A percentile compares a stretch with the other conserved stretches of the same genome.
phyloP scores from a whole-genome alignment of 2,888 invertebrate species.

The Hoplodrina blanda region DNA sequence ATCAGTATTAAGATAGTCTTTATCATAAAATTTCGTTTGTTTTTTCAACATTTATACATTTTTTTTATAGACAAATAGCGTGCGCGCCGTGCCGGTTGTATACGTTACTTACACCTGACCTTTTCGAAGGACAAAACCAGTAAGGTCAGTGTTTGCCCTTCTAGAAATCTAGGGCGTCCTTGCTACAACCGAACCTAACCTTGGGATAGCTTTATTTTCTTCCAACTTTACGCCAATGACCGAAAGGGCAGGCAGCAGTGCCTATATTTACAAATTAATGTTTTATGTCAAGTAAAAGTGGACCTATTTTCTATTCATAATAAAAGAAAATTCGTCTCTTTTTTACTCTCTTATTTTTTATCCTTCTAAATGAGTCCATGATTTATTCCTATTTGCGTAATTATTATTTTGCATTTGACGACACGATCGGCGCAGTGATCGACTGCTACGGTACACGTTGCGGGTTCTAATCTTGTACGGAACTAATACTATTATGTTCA shows the following conservation, averaged over 20 bases:
- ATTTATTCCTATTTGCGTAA: too few relatives aligned
- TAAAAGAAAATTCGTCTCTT: too few relatives aligned
- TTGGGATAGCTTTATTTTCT: not conserved
- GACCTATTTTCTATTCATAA: too few relatives aligned
- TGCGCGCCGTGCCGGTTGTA: conserved; percentile 13
- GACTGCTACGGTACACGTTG: too few relatives aligned
- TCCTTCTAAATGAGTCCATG: too few relatives aligned
- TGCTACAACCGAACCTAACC: not conserved
- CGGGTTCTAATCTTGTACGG: too few relatives aligned
- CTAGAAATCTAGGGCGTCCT: conserved; percentile 47
- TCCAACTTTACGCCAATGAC: not conserved
- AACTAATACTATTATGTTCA: too few relatives aligned
- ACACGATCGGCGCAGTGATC: too few relatives aligned
- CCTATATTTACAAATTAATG: too few relatives aligned
- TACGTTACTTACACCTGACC: conserved; percentile 26
- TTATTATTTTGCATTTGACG: too few relatives aligned
- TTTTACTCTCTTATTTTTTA: too few relatives aligned
- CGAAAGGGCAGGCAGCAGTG: not conserved
- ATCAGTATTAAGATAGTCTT: not conserved
- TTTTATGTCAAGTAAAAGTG: too few relatives aligned
- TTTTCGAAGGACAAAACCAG: conserved; percentile 44
- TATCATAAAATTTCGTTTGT: not conserved
- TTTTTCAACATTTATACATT: not conserved
- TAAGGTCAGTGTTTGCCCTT: conserved; percentile 46
- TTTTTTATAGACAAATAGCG: not conserved